These are phyloP conservation scores for Hecatera dysodea DNA, from an alignment of 2,888 invertebrate species.

Conservation along the genomic window DNA sequence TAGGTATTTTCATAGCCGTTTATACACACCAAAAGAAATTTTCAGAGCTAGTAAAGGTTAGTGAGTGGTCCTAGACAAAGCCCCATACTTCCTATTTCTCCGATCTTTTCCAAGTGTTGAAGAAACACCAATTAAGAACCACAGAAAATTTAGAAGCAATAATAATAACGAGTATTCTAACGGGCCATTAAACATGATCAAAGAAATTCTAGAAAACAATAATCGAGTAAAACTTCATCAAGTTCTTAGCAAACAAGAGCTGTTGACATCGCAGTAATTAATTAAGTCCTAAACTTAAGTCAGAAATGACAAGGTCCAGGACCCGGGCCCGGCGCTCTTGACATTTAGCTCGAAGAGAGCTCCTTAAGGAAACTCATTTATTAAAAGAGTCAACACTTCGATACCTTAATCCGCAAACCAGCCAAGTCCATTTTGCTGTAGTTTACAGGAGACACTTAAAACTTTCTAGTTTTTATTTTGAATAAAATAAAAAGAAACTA, in stretches of 20 bases:
- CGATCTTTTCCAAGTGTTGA: too few species aligned
- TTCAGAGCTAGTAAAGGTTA: neutral
- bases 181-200: neutral
- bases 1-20: neutral
- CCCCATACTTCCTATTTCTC: neutral
- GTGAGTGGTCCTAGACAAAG: too few species aligned
- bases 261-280: slow-evolving; percentile 46
- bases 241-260: slow-evolving; percentile 26
- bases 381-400: slow-evolving; percentile 38
- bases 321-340: slow-evolving; percentile 10
- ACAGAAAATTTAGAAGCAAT: too few species aligned
- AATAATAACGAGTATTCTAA: neutral
- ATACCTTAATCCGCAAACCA: slow-evolving; percentile 12
- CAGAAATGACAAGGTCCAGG: slow-evolving; percentile 9
- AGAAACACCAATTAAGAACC: too few species aligned
- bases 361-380: slow-evolving; percentile 39
- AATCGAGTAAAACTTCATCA: slow-evolving; percentile 10
- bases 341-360: slow-evolving; percentile 2
- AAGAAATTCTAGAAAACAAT: neutral
- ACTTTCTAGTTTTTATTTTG: slow-evolving; percentile 26
- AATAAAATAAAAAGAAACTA: slow-evolving; percentile 29
- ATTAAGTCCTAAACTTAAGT: slow-evolving; percentile 34
- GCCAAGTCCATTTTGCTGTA: neutral
- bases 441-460: slow-evolving; percentile 18
- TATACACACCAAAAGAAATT: neutral